Percentiles rank a stretch among this genome's conserved stretches.
Evolutionary conservation across 35 echinoderm and acorn worm genomes (phyloP).

Genomic region (Ptychodera flava): DNA sequence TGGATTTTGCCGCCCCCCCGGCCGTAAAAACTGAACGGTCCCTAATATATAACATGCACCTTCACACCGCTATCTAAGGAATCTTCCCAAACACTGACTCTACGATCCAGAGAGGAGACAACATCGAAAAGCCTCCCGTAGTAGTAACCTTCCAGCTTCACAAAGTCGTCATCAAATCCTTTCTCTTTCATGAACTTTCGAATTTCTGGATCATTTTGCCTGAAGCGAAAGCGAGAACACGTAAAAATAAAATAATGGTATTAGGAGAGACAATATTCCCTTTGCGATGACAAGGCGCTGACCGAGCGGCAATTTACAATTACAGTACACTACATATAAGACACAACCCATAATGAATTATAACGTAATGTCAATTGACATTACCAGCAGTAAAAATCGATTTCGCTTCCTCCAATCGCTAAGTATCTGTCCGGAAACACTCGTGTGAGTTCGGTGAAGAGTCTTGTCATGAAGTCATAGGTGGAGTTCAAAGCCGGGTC

Average conservation of each 20-base stretch:
- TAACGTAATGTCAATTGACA: no score
- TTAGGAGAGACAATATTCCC: no score
- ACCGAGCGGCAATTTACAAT: no score
- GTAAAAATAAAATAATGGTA: no score
- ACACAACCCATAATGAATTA: no score
- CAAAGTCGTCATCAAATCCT: not conserved
- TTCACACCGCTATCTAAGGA: not conserved
- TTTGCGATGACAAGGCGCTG: no score
- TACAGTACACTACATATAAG: no score
- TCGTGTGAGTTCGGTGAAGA: not conserved
- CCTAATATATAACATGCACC: no score
- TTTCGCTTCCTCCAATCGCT: not conserved
- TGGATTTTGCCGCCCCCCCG: no score
- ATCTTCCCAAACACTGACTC: not conserved
- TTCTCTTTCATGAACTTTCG: not conserved
- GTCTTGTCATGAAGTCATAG: not conserved
- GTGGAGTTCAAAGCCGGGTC: not conserved
- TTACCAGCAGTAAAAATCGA: not conserved
- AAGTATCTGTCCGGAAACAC: not conserved
- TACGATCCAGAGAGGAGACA: not conserved
- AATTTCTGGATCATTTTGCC: not conserved
- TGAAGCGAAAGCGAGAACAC: not conserved
- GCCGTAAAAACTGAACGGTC: no score
- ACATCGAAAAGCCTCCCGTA: not conserved
- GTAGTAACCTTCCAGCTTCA: not conserved